Evolutionary conservation across 1,140 invertebrate genomes (phyloP).

Genomic region (Papilio polytes): DNA sequence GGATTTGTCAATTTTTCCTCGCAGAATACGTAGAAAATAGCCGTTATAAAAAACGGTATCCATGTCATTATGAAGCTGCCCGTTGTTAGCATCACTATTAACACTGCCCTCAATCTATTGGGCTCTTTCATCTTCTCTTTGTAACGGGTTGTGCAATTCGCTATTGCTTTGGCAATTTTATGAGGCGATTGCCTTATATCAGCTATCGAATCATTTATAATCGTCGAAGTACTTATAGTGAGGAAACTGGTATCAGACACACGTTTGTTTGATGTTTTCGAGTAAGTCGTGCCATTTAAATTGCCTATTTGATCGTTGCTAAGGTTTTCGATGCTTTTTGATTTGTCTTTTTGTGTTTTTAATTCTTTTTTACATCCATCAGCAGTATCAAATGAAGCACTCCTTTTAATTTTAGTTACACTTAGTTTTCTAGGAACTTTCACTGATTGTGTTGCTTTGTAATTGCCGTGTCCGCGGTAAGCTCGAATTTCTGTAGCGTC

Average conservation of each 20-base stretch:
- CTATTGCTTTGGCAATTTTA: slow-evolving; percentile 38
- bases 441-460: slow-evolving; percentile 53
- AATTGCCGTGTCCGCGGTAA: slow-evolving; percentile 59
- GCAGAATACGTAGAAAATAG: slow-evolving; percentile 81
- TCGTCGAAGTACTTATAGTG: slow-evolving; percentile 20
- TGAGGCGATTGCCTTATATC: slow-evolving; percentile 28
- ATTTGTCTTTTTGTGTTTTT: slow-evolving; percentile 48
- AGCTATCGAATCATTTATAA: slow-evolving; percentile 23
- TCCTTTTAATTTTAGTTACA: slow-evolving; percentile 57
- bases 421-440: slow-evolving; percentile 45
- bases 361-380: slow-evolving; percentile 43
- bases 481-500: slow-evolving; percentile 65
- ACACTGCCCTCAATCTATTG: slow-evolving; percentile 84
- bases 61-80: slow-evolving; percentile 82
- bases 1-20: slow-evolving; percentile 72
- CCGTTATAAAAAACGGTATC: slow-evolving; percentile 79
- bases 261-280: slow-evolving; percentile 39
- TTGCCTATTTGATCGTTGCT: slow-evolving; percentile 33
- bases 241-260: slow-evolving; percentile 16
- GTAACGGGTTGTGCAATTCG: slow-evolving; percentile 36
- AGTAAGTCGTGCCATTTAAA: slow-evolving; percentile 38
- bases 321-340: slow-evolving; percentile 61
- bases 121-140: slow-evolving; percentile 63
- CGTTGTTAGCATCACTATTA: slow-evolving; percentile 84
- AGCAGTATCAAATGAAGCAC: slow-evolving; percentile 62